Base-by-base conservation (phyloP, 2,797 vertebrate genomes). In the Harpagifer antarcticus region DNA sequence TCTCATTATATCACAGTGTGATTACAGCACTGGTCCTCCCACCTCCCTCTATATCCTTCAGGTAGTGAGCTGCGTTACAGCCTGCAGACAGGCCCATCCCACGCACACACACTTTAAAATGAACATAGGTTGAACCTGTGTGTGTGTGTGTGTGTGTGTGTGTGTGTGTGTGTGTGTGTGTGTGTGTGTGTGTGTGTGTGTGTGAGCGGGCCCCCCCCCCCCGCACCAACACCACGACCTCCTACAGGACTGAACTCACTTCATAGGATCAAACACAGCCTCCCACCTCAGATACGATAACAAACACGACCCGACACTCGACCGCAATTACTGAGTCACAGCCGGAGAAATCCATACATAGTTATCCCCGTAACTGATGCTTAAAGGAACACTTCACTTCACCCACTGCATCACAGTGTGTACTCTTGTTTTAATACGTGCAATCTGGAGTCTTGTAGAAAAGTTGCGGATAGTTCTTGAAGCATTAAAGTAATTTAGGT, bases 271-370 rank as follows among this genome's bases (percentile, higher is more conserved):
- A 84, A 90, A 81, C 78, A 78, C 80, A 70, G 81, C 81, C 86
- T 85, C 87, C 87, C 79, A 85, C 88, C 79, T 87, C 76, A 63
- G 68, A 76, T 76, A 67, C 83, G 82, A 86, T 65, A 90, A 88
- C 88, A 90, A 91, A 87, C 82, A 78, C 44, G 87, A 83, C 61
- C 84, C 74, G 57, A 74, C 86, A 85, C 86, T 87, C 84, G 86
- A 91, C 86, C 84, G 40, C 88, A 84, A 86, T 90, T 85, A 88
- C 73, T 59, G 72, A 72, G 77, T 78, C 71, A 45, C 72, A 72
- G 78, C 74, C 69, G 57, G 57, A 86, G 77, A 54, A 79, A 83
- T 82, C 79, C 74, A 82, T 78, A 77, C 74, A 64, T 83, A 80
- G 83, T 65, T 80, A 82, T 83, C 61, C 68, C 13, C 40, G 42